These are phyloP conservation scores for Boleophthalmus pectinirostris DNA, from an alignment of 2,113 vertebrate genomes.

Conservation along the genomic window DNA sequence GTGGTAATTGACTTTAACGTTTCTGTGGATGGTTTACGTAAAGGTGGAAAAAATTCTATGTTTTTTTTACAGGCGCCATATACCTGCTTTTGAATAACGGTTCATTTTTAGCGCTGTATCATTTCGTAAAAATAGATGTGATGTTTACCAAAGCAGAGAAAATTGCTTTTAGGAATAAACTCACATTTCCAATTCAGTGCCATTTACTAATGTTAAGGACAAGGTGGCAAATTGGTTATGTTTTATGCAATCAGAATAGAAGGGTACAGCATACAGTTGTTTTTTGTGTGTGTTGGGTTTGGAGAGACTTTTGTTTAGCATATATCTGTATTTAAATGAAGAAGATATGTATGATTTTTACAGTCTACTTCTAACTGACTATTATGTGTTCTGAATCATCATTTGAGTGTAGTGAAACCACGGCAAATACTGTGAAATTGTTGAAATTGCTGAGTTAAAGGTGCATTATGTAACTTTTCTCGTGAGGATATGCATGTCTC, in stretches of 20 bases:
- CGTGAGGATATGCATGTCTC: not conserved
- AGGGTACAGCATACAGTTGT: not conserved
- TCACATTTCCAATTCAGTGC: not conserved
- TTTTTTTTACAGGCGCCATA: not conserved
- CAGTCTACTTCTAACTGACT: not conserved
- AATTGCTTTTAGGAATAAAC: not conserved
- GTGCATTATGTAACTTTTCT: not conserved
- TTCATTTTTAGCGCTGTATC: not conserved
- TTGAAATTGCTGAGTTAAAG: not conserved
- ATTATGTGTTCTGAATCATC: not conserved
- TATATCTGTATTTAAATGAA: not conserved
- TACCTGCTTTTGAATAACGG: not conserved
- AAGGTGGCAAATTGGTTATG: constrained; percentile 2
- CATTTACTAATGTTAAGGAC: not conserved
- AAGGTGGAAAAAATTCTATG: not conserved
- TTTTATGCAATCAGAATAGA: not conserved
- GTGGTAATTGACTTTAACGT: not conserved
- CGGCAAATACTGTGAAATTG: not conserved
- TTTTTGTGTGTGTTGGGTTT: not conserved
- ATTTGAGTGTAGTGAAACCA: too few relatives aligned
- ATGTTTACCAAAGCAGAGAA: not conserved
- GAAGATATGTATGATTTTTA: not conserved
- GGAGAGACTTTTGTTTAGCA: not conserved
- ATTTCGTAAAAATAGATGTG: not conserved
- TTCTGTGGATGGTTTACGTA: not conserved